Evolutionary conservation across 2,113 vertebrate species (phyloP).

Genomic region (Pica pica): DNA sequence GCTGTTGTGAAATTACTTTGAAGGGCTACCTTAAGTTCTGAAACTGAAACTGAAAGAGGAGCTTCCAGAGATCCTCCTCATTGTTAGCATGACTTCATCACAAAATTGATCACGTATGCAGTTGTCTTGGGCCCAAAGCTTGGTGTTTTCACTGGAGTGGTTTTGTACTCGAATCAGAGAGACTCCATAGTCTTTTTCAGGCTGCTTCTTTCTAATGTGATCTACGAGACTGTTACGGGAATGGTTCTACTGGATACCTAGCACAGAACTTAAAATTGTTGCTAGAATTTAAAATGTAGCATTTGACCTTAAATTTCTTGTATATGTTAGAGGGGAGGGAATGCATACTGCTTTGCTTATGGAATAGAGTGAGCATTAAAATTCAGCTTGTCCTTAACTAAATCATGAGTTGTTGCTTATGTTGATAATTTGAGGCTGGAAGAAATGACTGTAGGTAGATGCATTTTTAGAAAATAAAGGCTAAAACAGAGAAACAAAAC

Average conservation of each 20-base stretch:
- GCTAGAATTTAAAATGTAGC: not conserved
- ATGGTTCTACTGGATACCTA: not conserved
- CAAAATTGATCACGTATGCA: not conserved
- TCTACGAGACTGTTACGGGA: accelerated
- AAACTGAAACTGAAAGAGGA: not conserved
- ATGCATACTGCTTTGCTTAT: not conserved
- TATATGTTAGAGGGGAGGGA: not conserved
- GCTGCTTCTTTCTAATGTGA: accelerated
- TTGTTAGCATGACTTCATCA: not conserved
- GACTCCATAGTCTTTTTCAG: not conserved
- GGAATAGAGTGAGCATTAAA: not conserved
- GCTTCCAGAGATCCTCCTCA: not conserved
- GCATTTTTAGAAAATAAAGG: not conserved
- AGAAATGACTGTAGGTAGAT: not conserved
- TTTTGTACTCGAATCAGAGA: not conserved
- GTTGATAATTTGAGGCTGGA: not conserved
- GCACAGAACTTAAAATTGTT: not conserved
- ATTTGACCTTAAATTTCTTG: not conserved
- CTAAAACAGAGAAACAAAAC: not conserved
- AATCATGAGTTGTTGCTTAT: not conserved
- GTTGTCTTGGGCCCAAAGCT: not conserved
- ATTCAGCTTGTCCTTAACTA: not conserved
- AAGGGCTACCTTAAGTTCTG: not conserved
- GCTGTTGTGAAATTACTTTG: not conserved
- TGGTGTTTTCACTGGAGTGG: not conserved